phyloP scores from a whole-genome alignment of 2,797 vertebrate genomes.

The Paedocypris micromegethes region DNA sequence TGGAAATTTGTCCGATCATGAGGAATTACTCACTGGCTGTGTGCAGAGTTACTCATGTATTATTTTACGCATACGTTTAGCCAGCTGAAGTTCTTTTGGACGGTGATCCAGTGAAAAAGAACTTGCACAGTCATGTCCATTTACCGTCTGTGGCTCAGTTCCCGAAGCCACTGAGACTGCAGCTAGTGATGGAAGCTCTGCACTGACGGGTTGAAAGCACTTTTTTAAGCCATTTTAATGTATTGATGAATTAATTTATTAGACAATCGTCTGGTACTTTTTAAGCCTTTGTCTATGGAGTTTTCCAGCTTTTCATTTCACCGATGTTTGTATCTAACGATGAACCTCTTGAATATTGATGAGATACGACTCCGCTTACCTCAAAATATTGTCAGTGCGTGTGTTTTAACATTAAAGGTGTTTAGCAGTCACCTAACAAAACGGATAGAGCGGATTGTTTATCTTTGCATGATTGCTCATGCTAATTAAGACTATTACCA shows the following conservation, averaged over 20 bases:
- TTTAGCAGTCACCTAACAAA: slow-evolving; percentile 18
- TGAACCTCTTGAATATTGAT: no score
- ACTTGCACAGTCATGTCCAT: slow-evolving; percentile 6
- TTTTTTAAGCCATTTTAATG: no score
- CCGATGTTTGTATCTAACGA: no score
- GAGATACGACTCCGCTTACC: no score
- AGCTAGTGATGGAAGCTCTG: background rate
- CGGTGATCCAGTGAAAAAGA: background rate
- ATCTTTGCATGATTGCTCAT: slow-evolving; percentile 33
- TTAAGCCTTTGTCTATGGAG: no score
- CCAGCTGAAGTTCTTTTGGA: slow-evolving; percentile 13
- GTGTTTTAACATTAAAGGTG: background rate
- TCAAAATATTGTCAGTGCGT: background rate
- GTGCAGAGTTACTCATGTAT: background rate
- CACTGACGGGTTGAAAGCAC: no score
- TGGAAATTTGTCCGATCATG: background rate
- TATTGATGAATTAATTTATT: no score
- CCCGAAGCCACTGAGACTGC: slow-evolving; percentile 1
- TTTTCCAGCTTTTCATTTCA: no score
- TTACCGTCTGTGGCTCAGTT: slow-evolving; percentile 3
- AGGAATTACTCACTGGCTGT: slow-evolving; percentile 2
- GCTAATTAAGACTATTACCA: slow-evolving; percentile 24
- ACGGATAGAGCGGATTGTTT: slow-evolving; percentile 5
- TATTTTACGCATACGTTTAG: background rate
- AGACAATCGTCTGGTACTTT: no score